Evolutionary conservation across 2,888 invertebrate species (phyloP).

Genomic region (Leucophenga montana): DNA sequence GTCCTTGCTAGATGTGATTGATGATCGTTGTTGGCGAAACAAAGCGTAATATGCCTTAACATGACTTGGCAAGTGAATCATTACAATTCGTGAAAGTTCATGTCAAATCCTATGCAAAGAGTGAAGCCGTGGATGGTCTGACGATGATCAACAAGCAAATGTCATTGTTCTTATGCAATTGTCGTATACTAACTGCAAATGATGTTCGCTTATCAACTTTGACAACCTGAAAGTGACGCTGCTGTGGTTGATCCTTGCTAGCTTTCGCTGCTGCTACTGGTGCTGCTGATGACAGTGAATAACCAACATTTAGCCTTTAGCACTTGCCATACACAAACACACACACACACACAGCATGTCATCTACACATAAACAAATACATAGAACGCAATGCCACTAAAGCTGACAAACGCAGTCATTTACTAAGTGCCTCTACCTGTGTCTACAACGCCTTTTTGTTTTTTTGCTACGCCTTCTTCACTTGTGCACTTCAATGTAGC

Average conservation of each 20-base stretch:
- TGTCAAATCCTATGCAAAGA: too few relatives aligned
- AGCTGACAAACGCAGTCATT: slow-evolving; percentile 18
- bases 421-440: background rate
- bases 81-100: too few relatives aligned
- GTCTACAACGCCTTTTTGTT: too few relatives aligned
- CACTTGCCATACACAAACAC: background rate
- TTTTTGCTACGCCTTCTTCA: too few relatives aligned
- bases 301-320: slow-evolving; percentile 17
- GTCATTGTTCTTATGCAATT: slow-evolving; percentile 42
- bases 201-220: slow-evolving; percentile 40
- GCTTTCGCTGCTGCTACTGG: background rate
- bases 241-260: background rate
- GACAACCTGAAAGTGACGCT: background rate
- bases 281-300: background rate
- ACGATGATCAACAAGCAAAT: background rate
- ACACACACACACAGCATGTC: background rate
- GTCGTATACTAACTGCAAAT: slow-evolving; percentile 57
- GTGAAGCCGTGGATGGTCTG: too few relatives aligned
- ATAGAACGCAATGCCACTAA: background rate
- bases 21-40: slow-evolving; percentile 40
- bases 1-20: slow-evolving; percentile 43
- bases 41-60: slow-evolving; percentile 13
- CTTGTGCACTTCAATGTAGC: too few relatives aligned
- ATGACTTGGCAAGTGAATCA: background rate
- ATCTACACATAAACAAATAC: background rate